Evolutionary conservation across 2,888 invertebrate species (phyloP).

Genomic region (Odontomyia ornata): DNA sequence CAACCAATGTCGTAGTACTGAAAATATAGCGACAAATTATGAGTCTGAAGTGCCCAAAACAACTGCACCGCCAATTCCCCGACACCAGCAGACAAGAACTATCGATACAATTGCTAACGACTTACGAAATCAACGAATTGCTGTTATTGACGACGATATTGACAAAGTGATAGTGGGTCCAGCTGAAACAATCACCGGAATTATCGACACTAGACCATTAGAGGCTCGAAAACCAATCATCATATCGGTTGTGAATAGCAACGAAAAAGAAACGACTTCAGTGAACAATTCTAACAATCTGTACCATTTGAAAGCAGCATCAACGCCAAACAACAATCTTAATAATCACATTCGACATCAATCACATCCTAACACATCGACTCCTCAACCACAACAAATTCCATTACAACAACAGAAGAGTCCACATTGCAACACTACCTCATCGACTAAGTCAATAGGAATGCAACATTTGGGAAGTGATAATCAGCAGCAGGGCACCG

Average conservation of each 20-base stretch:
- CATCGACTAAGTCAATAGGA: slow-evolving; percentile 50
- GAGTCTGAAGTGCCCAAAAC: slow-evolving; percentile 58
- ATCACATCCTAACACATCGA: slow-evolving; percentile 48
- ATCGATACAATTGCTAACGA: slow-evolving; percentile 61
- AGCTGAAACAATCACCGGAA: slow-evolving; percentile 76
- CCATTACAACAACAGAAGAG: slow-evolving; percentile 21
- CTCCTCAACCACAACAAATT: slow-evolving; percentile 36
- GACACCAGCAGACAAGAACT: slow-evolving; percentile 56
- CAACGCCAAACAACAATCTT: slow-evolving; percentile 47
- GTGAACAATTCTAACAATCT: slow-evolving; percentile 50
- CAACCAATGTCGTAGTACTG: slow-evolving; percentile 56
- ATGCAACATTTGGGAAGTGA: slow-evolving; percentile 47
- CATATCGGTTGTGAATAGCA: slow-evolving; percentile 46
- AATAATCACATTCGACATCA: slow-evolving; percentile 47
- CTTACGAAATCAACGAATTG: slow-evolving; percentile 58
- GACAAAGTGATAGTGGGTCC: slow-evolving; percentile 71
- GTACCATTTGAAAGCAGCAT: slow-evolving; percentile 50
- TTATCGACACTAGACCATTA: slow-evolving; percentile 71
- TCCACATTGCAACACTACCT: slow-evolving; percentile 39
- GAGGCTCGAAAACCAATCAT: slow-evolving; percentile 60
- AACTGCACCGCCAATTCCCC: slow-evolving; percentile 63
- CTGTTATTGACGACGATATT: slow-evolving; percentile 52
- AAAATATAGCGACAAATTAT: slow-evolving; percentile 56
- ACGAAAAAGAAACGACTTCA: slow-evolving; percentile 43
- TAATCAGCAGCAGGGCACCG: slow-evolving; percentile 27